phyloP scores from a whole-genome alignment of 2,113 vertebrate species.

The Upupa epops region DNA sequence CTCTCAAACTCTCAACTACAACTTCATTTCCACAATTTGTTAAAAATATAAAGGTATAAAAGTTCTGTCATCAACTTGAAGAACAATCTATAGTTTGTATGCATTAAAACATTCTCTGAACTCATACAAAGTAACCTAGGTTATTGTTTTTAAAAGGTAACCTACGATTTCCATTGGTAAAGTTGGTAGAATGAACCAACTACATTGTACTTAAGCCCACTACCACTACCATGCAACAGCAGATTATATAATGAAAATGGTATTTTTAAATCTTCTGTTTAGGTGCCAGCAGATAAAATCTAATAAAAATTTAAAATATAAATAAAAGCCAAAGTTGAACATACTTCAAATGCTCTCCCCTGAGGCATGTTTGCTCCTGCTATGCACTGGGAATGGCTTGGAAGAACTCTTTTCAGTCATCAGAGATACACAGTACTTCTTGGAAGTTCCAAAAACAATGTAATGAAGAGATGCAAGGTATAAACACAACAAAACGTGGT shows the following conservation, averaged over 20 bases:
- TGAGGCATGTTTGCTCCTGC: background rate
- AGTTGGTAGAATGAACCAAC: background rate
- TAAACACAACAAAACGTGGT: background rate
- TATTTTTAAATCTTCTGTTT: background rate
- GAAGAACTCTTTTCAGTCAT: background rate
- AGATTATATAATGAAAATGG: background rate
- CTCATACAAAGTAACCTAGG: background rate
- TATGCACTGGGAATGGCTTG: background rate
- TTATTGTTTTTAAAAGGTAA: background rate
- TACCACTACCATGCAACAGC: fast-evolving
- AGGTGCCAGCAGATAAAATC: background rate
- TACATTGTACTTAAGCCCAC: background rate
- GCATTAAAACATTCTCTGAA: background rate
- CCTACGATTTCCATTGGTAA: background rate
- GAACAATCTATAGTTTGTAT: background rate
- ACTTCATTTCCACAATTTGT: background rate
- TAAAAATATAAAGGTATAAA: background rate
- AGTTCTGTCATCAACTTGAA: background rate
- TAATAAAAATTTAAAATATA: background rate
- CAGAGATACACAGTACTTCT: background rate
- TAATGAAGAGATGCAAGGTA: background rate
- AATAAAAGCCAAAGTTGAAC: background rate
- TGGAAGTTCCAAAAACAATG: background rate
- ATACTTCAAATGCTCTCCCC: background rate
- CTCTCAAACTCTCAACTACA: background rate